Percentiles rank a stretch among this genome's conserved stretches.
These are phyloP conservation scores for Eurytoma californica DNA, from an alignment of 2,888 invertebrate genomes.

Conservation along the genomic window DNA sequence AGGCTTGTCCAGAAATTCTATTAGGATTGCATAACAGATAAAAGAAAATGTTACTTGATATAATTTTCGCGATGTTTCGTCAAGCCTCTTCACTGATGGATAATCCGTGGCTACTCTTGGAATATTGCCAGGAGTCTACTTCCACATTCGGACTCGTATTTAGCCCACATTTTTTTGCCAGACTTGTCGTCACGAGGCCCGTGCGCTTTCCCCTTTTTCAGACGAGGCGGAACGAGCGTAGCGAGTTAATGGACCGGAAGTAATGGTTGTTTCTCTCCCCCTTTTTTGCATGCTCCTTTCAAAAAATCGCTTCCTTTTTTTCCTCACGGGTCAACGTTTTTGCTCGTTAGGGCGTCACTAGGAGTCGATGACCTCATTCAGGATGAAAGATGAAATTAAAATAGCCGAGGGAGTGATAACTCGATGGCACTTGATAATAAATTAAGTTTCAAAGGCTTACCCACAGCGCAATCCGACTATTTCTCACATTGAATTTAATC, in stretches of 20 bases:
- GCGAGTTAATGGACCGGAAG: constrained; percentile 37
- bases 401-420: background rate
- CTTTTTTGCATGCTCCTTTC: background rate
- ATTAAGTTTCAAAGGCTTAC: too few relatives aligned
- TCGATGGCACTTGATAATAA: background rate
- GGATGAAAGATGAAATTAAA: constrained; percentile 11
- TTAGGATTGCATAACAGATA: too few relatives aligned
- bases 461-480: too few relatives aligned
- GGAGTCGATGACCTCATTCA: background rate
- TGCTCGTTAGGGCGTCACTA: constrained; percentile 24
- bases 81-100: constrained; percentile 8
- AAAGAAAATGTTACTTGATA: too few relatives aligned
- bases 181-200: background rate
- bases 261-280: constrained; percentile 15
- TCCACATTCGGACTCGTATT: background rate
- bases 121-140: background rate
- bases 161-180: constrained; percentile 10
- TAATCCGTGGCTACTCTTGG: constrained; percentile 14
- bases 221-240: background rate
- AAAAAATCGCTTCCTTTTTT: constrained; percentile 18
- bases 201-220: background rate
- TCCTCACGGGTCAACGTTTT: constrained; percentile 14
- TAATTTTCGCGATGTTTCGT: background rate
- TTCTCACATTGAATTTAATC: too few relatives aligned
- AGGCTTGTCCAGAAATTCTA: too few relatives aligned